These are phyloP conservation scores for Pyrgilauda ruficollis DNA, from an alignment of 2,113 vertebrate species.

Conservation along the genomic window DNA sequence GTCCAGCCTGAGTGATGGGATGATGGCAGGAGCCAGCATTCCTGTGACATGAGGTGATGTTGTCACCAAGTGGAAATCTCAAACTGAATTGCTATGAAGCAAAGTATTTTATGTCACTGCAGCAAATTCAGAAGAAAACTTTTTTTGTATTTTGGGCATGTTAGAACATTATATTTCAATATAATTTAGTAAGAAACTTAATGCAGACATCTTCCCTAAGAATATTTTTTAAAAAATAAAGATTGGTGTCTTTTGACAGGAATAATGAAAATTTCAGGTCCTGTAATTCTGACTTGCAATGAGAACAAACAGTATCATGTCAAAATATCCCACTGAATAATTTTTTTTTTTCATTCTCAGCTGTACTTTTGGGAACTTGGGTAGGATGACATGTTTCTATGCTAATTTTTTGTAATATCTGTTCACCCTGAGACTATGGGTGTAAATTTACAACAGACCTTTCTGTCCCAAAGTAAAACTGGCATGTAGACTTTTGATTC, in stretches of 20 bases:
- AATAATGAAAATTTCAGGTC: background rate
- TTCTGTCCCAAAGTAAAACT: slow-evolving; percentile 3
- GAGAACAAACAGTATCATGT: background rate
- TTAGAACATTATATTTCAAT: background rate
- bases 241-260: background rate
- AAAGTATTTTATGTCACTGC: background rate
- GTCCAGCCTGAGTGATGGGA: background rate
- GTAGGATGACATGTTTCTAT: background rate
- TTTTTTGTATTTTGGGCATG: background rate
- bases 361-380: background rate
- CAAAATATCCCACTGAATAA: background rate
- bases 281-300: background rate
- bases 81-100: background rate
- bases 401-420: background rate
- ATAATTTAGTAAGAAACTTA: background rate
- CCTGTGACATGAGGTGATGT: background rate
- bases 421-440: background rate
- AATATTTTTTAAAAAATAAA: background rate
- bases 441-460: slow-evolving; percentile 11
- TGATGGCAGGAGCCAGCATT: background rate
- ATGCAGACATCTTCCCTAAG: background rate
- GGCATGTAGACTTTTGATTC: slow-evolving; percentile 24
- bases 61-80: background rate
- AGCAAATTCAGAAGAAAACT: background rate
- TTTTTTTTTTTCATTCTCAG: background rate